Conservation (phyloP, 2,113 vertebrate species). For the Cyprinus carpio region DNA sequence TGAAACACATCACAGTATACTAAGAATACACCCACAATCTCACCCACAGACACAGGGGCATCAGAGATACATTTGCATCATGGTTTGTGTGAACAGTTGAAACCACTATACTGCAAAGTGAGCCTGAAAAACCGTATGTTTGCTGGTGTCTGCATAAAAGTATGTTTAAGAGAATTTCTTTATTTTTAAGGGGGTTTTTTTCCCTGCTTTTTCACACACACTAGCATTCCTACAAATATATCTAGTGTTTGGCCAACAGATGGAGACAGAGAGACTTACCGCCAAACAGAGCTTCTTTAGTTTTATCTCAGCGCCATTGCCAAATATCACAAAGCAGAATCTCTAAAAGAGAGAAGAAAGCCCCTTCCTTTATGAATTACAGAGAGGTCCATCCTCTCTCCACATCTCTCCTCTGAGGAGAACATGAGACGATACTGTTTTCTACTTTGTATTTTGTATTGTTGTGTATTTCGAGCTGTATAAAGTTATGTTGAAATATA, state of each 20-base stretch:
- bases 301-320: background rate
- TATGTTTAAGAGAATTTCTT: background rate
- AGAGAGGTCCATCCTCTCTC: slow-evolving; percentile 24
- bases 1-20: background rate
- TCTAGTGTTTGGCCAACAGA: slow-evolving; percentile 33
- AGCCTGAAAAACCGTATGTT: background rate
- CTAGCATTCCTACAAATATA: background rate
- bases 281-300: slow-evolving; percentile 20
- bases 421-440: slow-evolving; percentile 45
- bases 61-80: background rate
- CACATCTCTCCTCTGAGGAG: slow-evolving; percentile 11
- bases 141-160: background rate
- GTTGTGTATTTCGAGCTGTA: slow-evolving; percentile 51
- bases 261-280: slow-evolving; percentile 21
- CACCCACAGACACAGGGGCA: background rate
- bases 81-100: background rate
- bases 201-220: slow-evolving; percentile 10
- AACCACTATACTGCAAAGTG: background rate
- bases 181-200: background rate
- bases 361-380: slow-evolving; percentile 30
- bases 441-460: slow-evolving; percentile 56
- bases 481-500: slow-evolving; percentile 37
- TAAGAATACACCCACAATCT: background rate
- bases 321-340: slow-evolving; percentile 28
- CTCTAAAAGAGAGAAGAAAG: background rate